Evolutionary conservation across 2,113 vertebrate genomes (phyloP).

Genomic region (Nothobranchius furzeri): DNA sequence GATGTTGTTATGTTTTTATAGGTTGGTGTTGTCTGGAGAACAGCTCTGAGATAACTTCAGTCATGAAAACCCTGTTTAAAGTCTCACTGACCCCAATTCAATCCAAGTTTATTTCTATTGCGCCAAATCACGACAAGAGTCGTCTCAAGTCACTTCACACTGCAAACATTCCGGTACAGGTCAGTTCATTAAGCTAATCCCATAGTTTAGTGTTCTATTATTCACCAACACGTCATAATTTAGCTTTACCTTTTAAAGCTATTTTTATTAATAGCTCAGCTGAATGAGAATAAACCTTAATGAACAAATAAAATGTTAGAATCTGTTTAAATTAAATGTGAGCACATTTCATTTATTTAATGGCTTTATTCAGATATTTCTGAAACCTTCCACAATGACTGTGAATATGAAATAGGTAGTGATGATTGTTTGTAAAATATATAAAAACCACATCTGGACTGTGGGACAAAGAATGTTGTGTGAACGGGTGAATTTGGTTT

Average conservation of each 20-base stretch:
- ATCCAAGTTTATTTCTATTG: too few relatives aligned
- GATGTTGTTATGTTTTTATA: slow-evolving; percentile 10
- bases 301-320: too few relatives aligned
- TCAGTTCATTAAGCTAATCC: not conserved
- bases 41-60: not conserved
- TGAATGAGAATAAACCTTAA: not conserved
- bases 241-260: not conserved
- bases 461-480: not conserved
- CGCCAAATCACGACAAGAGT: too few relatives aligned
- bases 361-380: too few relatives aligned
- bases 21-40: not conserved
- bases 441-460: too few relatives aligned
- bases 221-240: not conserved
- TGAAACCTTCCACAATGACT: too few relatives aligned
- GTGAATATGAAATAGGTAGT: not conserved
- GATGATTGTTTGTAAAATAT: too few relatives aligned
- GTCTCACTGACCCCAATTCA: not conserved
- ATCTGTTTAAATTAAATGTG: too few relatives aligned
- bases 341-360: too few relatives aligned
- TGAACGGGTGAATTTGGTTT: not conserved
- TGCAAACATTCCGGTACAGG: too few relatives aligned
- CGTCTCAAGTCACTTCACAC: too few relatives aligned
- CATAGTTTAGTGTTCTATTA: not conserved
- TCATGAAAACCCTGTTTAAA: slow-evolving; percentile 17
- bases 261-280: not conserved